Conservation (phyloP, 2,797 vertebrate species). For the Anguilla megastoma region DNA sequence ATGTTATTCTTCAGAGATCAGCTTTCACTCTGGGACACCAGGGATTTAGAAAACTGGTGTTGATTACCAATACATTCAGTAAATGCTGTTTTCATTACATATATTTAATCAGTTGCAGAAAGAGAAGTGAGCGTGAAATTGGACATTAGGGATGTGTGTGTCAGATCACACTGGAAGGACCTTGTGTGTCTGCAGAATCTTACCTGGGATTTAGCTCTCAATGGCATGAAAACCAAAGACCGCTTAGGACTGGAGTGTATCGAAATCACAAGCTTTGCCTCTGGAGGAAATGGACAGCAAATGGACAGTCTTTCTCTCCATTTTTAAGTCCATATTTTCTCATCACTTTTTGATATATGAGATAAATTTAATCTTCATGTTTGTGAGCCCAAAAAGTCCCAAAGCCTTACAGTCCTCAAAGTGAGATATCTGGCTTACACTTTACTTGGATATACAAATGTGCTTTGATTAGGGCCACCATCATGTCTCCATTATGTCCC, state of each 20-base stretch:
- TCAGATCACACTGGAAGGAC: not conserved
- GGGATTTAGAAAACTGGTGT: conserved; percentile 3
- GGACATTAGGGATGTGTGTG: not conserved
- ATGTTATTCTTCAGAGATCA: not conserved
- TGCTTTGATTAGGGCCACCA: not conserved
- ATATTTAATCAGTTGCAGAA: not conserved
- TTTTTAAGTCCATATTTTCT: not conserved
- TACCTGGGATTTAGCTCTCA: not conserved
- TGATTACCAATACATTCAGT: not conserved
- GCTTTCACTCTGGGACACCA: not conserved
- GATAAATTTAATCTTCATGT: not conserved
- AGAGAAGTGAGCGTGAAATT: conserved; percentile 1
- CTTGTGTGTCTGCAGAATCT: not conserved
- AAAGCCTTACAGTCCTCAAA: not conserved
- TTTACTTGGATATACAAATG: not conserved
- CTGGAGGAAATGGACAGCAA: not conserved
- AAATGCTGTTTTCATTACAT: conserved; percentile 10
- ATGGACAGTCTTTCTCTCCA: not conserved
- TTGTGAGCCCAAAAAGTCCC: not conserved
- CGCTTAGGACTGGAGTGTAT: not conserved
- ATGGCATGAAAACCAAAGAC: not conserved
- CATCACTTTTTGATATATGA: not conserved
- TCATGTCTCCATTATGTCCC: not conserved
- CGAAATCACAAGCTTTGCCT: not conserved
- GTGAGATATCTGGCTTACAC: not conserved